These are phyloP conservation scores for Prochilodus magdalenae DNA, from an alignment of 2,113 vertebrate species.

Conservation along the genomic window DNA sequence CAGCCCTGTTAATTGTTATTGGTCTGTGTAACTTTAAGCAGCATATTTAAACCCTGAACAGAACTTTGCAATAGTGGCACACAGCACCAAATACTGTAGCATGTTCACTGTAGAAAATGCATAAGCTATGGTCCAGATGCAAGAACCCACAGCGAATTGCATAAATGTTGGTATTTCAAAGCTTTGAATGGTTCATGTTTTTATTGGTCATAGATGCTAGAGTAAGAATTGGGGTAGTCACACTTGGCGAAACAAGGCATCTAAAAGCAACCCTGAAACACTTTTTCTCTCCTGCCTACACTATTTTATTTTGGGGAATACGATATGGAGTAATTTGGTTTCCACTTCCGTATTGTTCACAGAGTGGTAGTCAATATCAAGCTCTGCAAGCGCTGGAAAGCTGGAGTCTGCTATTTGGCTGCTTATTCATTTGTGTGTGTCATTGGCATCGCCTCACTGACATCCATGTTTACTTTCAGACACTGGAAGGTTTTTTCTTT, in stretches of 20 bases:
- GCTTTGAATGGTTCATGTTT: neutral
- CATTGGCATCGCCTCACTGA: conserved; percentile 4
- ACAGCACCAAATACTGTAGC: no score
- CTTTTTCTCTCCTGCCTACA: neutral
- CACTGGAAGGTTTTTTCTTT: neutral
- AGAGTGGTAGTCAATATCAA: neutral
- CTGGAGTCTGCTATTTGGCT: neutral
- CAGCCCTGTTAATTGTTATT: no score
- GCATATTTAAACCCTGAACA: no score
- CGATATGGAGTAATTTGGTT: neutral
- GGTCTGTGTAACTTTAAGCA: no score
- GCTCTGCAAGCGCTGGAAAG: neutral
- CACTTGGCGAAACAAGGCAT: neutral
- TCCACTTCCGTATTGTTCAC: conserved; percentile 9
- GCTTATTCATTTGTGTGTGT: neutral
- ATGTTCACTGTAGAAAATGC: neutral
- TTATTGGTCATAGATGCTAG: neutral
- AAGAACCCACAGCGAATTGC: neutral
- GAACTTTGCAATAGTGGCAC: no score
- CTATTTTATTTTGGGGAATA: neutral
- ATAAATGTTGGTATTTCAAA: neutral
- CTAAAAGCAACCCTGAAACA: neutral
- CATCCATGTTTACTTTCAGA: conserved; percentile 11
- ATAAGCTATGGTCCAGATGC: neutral
- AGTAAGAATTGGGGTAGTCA: neutral